Evolutionary conservation across 1,140 invertebrate species (phyloP), one percentile per base, ranked within the genome.

Genomic region (Scylla paramamosain): DNA sequence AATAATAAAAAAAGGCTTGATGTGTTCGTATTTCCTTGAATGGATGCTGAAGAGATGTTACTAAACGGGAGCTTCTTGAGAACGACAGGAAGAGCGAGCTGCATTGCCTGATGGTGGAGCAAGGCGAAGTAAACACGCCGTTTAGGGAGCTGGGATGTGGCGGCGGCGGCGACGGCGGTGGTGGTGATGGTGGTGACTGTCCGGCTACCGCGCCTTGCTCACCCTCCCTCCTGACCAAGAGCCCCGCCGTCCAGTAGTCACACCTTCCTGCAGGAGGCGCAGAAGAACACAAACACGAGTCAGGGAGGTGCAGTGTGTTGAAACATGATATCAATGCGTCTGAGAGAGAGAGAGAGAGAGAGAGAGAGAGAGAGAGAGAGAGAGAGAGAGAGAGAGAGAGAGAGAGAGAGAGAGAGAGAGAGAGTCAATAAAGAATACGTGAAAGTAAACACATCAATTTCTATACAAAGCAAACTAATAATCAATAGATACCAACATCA

Each of bases 171-270:
- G 67, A 1, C 67, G 25, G 67, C 67, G 67, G 67, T 20, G 67
- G n/a, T 20, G 25, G 67, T 77, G 59, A 16, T 48, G 67, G 67
- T 77, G 67, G 67, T 77, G 67, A n/a, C n/a, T 6, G 67, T 77
- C 20, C 67, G 16, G 67, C 67, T 25, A 20, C 67, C 67, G 32
- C 29, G 32, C 14, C 29, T n/a, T 84, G 14, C 46, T 92, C 90
- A 91, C 86, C 94, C 94, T 95, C 94, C 94, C 59, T 91, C 90
- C 39, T 95, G 94, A 48, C 91, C 94, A 46, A 94, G 87, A 94
- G 93, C 93, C 93, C 93, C 93, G n/a, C 87, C n/a, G 46, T 95
- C 94, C 89, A 95, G 91, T 95, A 95, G 94, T 95, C 94, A 95
- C 94, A 92, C 94, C 87, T 92, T 95, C 83, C 94, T 95, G 90